Conservation (phyloP, 2,888 invertebrate species). For the Allacma fusca region DNA sequence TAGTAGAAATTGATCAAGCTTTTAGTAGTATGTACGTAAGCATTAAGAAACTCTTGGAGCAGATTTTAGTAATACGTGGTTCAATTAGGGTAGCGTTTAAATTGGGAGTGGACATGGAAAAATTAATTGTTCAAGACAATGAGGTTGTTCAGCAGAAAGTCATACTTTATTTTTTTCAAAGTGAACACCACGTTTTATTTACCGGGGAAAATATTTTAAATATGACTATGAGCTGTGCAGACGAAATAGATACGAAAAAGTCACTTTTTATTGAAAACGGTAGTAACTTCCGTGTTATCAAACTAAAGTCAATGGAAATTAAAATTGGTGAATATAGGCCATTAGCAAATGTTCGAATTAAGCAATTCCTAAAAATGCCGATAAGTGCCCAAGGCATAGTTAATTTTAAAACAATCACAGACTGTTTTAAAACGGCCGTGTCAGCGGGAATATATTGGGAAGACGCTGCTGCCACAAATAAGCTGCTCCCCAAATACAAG, state of each 20-base stretch:
- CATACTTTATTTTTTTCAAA: neutral
- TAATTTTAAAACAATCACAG: neutral
- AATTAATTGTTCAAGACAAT: neutral
- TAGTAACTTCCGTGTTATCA: neutral
- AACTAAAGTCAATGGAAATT: neutral
- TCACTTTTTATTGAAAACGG: neutral
- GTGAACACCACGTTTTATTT: neutral
- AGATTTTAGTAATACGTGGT: neutral
- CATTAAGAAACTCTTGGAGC: neutral
- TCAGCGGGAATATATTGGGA: neutral
- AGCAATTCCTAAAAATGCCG: neutral
- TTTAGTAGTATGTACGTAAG: neutral
- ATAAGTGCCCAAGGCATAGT: neutral
- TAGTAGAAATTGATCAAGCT: neutral
- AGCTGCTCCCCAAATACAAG: neutral
- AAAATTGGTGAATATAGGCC: neutral
- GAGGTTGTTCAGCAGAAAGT: neutral
- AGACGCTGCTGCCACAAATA: neutral
- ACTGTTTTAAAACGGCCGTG: neutral
- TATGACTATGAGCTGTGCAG: neutral
- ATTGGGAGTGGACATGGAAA: neutral
- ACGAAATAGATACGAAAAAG: neutral
- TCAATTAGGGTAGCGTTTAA: neutral
- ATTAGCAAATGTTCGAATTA: neutral
- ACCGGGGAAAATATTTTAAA: neutral